Base-by-base conservation (phyloP, 1,140 invertebrate species). In the Pseudomyrmex flavicornis region DNA sequence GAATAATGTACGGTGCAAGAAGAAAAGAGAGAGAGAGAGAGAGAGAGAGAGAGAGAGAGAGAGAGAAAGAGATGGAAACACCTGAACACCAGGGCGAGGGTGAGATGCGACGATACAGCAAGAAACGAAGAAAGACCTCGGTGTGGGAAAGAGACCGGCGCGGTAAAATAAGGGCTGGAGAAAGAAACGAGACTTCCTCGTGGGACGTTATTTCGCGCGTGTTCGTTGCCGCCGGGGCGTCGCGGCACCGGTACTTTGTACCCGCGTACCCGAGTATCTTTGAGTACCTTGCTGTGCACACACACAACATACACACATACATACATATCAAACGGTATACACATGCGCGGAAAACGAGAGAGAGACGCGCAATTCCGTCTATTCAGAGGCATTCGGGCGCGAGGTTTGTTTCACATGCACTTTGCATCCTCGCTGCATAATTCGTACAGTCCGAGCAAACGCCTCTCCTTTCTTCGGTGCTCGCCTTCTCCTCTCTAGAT, bases 401-500 rank as follows among this genome's bases (percentile, higher is more conserved):
- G 83, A 92, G 89, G 66, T 86, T 90, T 86, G 89, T 91, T 92
- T 75, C 80, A 88, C 82, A 90, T 92, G 89, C 90, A 91, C 88
- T 91, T 88, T 89, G 84, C 88, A 84, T 91, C 82, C 85, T 85
- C 84, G 86, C 82, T 90, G 89, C 90, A 92, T 91, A 93, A 93
- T 93, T 91, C 85, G 84, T 75, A 59, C 26, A 84, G 90, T 90
- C 83, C 89, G 86, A 80, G 83, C 52, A 68, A 7, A 5, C 48
- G 61, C 26, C 50, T 17, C 17, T n/a, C 22, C 61, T 50, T 35
- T 61, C 52, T 54, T 54, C 35, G 35, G 35, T 35, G 62, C 50
- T 66, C 61, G 15, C 62, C 15, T 46, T 15, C 75, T 20, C 13
- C 17, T n/a, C 56, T 17, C 44, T 26, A 48, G 86, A 83, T 88